Percentiles rank a stretch among this genome's conserved stretches.
phyloP scores from a whole-genome alignment of 2,888 invertebrate genomes.

The Dasypogon diadema region DNA sequence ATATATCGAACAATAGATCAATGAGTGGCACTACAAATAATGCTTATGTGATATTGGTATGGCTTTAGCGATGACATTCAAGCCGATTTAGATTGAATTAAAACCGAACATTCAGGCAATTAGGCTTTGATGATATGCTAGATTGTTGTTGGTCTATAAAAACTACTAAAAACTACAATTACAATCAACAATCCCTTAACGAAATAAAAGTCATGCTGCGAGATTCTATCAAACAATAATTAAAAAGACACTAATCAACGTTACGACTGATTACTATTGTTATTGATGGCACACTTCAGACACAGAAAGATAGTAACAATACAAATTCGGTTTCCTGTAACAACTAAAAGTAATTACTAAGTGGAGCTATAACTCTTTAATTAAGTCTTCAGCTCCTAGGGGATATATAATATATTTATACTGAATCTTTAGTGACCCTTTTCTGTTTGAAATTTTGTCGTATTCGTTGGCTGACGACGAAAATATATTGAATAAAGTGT shows the following conservation, averaged over 20 bases:
- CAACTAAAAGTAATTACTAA: too few relatives aligned
- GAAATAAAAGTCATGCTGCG: not conserved
- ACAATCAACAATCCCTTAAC: not conserved
- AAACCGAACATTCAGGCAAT: not conserved
- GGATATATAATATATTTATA: not conserved
- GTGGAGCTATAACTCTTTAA: too few relatives aligned
- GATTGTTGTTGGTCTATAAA: not conserved
- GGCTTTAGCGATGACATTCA: constrained; percentile 64
- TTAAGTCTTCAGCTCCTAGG: too few relatives aligned
- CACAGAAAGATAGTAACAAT: constrained; percentile 19
- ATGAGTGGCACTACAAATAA: constrained; percentile 69
- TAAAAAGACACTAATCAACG: constrained; percentile 7
- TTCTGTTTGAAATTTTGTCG: constrained; percentile 9
- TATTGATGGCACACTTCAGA: not conserved
- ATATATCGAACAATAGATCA: constrained; percentile 70
- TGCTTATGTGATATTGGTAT: constrained; percentile 70
- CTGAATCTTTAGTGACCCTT: constrained; percentile 1
- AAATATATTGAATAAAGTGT: too few relatives aligned
- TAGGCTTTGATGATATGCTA: not conserved
- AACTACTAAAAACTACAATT: not conserved
- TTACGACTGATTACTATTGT: constrained; percentile 15
- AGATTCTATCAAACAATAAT: not conserved
- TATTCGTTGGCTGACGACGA: too few relatives aligned
- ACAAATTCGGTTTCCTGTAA: constrained; percentile 35
- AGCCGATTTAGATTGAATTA: constrained; percentile 12